Conservation (phyloP, 2,888 invertebrate genomes). For the Pterostichus niger region DNA sequence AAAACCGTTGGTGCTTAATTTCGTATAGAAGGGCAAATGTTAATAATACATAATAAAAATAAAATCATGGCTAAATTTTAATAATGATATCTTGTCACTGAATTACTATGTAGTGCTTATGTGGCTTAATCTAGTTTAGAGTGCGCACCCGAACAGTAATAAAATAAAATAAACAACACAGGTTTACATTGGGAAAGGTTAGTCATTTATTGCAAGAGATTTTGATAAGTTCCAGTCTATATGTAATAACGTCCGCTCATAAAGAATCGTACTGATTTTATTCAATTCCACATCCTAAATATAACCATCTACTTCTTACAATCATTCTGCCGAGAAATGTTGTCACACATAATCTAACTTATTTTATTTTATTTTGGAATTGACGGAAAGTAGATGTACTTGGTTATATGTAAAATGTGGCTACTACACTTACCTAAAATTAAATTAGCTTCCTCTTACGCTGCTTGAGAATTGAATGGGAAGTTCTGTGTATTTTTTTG, state of each 20-base stretch:
- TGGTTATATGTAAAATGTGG: slow-evolving; percentile 56
- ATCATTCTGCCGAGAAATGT: too few relatives aligned
- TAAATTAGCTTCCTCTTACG: slow-evolving; percentile 48
- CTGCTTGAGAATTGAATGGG: slow-evolving; percentile 56
- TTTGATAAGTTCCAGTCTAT: slow-evolving; percentile 53
- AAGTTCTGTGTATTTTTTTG: slow-evolving; percentile 52
- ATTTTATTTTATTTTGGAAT: slow-evolving; percentile 34
- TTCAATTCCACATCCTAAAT: slow-evolving; percentile 46
- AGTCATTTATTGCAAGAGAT: slow-evolving; percentile 34
- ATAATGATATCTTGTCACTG: slow-evolving; percentile 67
- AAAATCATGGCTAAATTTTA: slow-evolving; percentile 67
- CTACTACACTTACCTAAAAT: slow-evolving; percentile 39
- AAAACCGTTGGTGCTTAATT: slow-evolving; percentile 67
- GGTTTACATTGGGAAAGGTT: slow-evolving; percentile 55
- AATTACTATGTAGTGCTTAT: slow-evolving; percentile 67
- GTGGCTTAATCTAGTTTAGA: slow-evolving; percentile 67
- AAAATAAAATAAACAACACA: slow-evolving; percentile 49
- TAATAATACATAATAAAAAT: slow-evolving; percentile 64
- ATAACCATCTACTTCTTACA: slow-evolving; percentile 45
- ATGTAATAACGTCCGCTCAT: slow-evolving; percentile 53
- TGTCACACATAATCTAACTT: not conserved
- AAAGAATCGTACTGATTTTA: slow-evolving; percentile 43
- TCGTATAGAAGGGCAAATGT: slow-evolving; percentile 66
- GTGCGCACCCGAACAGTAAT: slow-evolving; percentile 63
- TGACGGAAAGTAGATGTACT: slow-evolving; percentile 9